These are phyloP conservation scores for Aphodius granarius DNA, from an alignment of 2,888 invertebrate species.

Conservation along the genomic window DNA sequence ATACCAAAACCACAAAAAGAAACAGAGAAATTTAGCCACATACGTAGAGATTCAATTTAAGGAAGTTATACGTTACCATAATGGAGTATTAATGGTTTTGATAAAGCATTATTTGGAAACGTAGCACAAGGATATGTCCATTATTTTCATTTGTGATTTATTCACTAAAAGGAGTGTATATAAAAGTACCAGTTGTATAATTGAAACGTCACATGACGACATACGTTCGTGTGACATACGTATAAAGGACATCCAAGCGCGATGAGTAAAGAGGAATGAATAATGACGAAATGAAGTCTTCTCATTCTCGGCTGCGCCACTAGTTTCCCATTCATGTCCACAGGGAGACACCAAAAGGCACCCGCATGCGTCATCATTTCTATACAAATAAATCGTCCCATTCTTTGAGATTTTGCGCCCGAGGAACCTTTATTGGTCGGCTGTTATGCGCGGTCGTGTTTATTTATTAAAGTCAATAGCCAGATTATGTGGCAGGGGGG, in stretches of 20 bases:
- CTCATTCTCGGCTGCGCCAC: neutral
- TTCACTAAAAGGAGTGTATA: too few relatives aligned
- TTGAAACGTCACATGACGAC: too few relatives aligned
- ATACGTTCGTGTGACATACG: neutral
- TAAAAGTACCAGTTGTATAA: too few relatives aligned
- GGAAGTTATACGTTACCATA: neutral
- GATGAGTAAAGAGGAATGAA: neutral
- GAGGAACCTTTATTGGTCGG: neutral
- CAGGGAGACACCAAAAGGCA: neutral
- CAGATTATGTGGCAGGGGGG: neutral
- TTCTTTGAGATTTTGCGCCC: neutral
- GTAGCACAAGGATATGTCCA: neutral
- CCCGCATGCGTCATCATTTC: conserved; percentile 7
- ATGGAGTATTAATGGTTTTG: neutral
- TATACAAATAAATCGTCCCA: neutral
- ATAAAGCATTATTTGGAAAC: neutral
- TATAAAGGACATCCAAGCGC: neutral
- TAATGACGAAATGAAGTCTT: neutral
- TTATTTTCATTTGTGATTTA: neutral
- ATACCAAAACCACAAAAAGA: neutral
- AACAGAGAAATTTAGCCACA: neutral
- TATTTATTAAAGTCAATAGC: neutral
- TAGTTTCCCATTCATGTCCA: neutral
- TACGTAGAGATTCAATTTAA: neutral
- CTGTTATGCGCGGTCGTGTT: neutral